Conservation (phyloP, 2,797 vertebrate genomes). For the Melopsittacus undulatus region DNA sequence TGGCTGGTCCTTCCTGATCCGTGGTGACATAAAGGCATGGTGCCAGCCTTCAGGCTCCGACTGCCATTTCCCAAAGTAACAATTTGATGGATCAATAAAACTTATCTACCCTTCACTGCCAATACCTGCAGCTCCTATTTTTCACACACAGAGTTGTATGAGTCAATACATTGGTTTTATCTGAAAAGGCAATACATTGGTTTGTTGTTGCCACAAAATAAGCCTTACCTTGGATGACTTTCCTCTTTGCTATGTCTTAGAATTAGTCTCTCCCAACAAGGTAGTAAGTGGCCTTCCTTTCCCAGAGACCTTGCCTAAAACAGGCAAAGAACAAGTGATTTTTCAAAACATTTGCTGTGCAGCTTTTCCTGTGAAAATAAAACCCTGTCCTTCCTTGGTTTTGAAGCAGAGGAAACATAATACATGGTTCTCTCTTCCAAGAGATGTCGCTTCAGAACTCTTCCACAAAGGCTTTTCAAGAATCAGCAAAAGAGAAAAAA, state of each 20-base stretch:
- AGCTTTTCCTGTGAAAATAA: not conserved
- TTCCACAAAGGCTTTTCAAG: not conserved
- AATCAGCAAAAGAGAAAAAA: not conserved
- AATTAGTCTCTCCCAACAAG: not conserved
- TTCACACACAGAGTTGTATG: not conserved
- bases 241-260: not conserved
- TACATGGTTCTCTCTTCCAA: not conserved
- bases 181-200: not conserved
- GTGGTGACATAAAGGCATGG: not conserved
- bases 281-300: not conserved
- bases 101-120: not conserved
- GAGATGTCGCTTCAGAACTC: not conserved
- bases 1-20: not conserved
- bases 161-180: not conserved
- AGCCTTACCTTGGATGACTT: not conserved
- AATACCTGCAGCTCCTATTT: not conserved
- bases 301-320: not conserved
- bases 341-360: not conserved
- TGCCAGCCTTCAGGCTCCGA: not conserved
- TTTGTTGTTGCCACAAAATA: not conserved
- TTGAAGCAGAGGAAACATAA: not conserved
- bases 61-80: not conserved
- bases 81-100: not conserved
- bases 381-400: not conserved
- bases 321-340: not conserved